Evolutionary conservation across 2,888 invertebrate genomes (phyloP), one percentile per base, ranked within the genome.

Genomic region (Erebia aethiops): DNA sequence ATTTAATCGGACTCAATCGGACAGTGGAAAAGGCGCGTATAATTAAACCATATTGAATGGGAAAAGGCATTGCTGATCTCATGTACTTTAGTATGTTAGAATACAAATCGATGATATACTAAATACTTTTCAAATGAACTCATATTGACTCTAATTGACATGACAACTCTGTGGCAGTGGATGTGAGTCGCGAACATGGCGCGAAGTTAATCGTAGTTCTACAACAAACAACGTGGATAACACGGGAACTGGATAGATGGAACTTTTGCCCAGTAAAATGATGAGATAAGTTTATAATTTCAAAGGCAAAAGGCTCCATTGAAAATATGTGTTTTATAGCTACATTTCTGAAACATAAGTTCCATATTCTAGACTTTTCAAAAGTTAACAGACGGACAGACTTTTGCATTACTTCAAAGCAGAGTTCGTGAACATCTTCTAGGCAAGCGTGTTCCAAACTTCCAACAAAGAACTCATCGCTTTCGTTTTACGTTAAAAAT

Each of bases 201-300:
- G 26, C 11, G 18, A 67, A 65, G 61, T 49, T 46, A 69, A 57
- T 51, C 51, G 46, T 62, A 62, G 51, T 68, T 18, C 43, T 61
- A 58, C 58, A 21, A 62, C 52, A 72, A 70, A 63, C 16, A 66
- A 16, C 35, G 57, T 21, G 18, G 43, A 41, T 61, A 43, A 52
- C 46, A 35, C 56, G 16, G 16, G 26, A 67, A 21, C 11, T 41
- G 18, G 11, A 13, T 26, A 51, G 43, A 21, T 54, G 41, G 41
- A 43, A 51, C n/a, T 51, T 51, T 63, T 54, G 52, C 16, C 1
- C 14, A 49, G 65, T 14, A 65, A 16, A 65, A 54, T 41, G 54
- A 65, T 51, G 52, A 64, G 21, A 52, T 18, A 57, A 52, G 52
- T 52, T 52, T 16, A 16, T n/a, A 16, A 16, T 52, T 52, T 66